Evolutionary conservation across 23 tunicate species (phyloP).

Genomic region (Corella eumyota): DNA sequence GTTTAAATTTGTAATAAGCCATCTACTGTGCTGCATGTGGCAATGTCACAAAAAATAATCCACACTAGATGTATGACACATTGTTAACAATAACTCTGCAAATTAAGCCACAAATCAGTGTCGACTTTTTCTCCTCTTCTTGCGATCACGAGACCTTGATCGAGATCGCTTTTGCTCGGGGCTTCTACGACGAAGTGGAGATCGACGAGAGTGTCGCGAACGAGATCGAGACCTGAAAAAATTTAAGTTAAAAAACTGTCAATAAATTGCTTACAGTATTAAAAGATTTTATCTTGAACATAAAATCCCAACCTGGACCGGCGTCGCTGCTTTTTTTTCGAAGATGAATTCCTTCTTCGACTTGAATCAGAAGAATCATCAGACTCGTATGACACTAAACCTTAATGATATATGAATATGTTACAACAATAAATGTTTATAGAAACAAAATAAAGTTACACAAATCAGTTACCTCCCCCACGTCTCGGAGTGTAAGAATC

Average conservation of each 20-base stretch:
- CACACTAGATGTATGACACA: too few relatives aligned
- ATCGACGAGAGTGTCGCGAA: constrained; percentile 31
- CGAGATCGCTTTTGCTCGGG: constrained; percentile 58
- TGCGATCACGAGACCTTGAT: constrained; percentile 50
- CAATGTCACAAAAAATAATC: too few relatives aligned
- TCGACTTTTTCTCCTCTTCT: constrained; percentile 55
- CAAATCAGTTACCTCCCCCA: too few relatives aligned
- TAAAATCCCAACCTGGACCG: constrained; percentile 24
- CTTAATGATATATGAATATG: too few relatives aligned
- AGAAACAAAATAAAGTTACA: too few relatives aligned
- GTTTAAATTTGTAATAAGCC: too few relatives aligned
- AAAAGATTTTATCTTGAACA: not conserved
- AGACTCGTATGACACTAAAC: constrained; percentile 61
- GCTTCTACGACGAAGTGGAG: constrained; percentile 25
- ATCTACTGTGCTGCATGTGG: too few relatives aligned
- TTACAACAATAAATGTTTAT: too few relatives aligned
- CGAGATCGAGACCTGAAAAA: constrained; percentile 34
- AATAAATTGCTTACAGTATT: not conserved
- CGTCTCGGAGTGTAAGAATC: too few relatives aligned
- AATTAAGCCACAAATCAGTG: too few relatives aligned
- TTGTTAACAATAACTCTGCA: too few relatives aligned
- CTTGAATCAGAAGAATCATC: constrained; percentile 76
- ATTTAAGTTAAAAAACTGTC: not conserved
- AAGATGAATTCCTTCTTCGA: constrained; percentile 8
- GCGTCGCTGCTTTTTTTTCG: constrained; percentile 30